These are phyloP conservation scores for Orthosia gothica DNA, from an alignment of 2,888 invertebrate species.

Conservation along the genomic window DNA sequence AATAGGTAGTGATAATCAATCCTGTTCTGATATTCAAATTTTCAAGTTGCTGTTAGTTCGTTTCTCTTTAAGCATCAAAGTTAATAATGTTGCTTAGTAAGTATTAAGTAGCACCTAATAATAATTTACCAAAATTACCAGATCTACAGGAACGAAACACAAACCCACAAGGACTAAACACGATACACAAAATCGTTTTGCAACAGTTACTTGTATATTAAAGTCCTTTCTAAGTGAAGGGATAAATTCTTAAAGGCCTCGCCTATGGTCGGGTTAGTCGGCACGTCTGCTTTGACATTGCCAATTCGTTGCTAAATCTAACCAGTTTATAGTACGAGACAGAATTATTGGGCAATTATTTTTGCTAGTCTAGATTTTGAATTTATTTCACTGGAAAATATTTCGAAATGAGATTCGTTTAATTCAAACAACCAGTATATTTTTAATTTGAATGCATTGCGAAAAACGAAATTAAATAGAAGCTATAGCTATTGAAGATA, in stretches of 20 bases:
- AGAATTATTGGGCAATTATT: slow-evolving; percentile 36
- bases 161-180: slow-evolving; percentile 30
- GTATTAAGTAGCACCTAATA: neutral
- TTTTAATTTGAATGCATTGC: neutral
- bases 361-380: neutral
- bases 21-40: neutral
- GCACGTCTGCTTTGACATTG: slow-evolving; percentile 77
- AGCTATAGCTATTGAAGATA: too few relatives aligned
- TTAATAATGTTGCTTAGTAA: neutral
- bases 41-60: neutral
- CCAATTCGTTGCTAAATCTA: slow-evolving; percentile 73
- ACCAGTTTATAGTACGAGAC: slow-evolving; percentile 70
- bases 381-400: neutral
- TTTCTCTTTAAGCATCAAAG: too few relatives aligned
- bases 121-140: neutral
- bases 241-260: slow-evolving; percentile 83
- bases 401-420: neutral
- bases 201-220: slow-evolving; percentile 53
- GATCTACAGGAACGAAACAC: neutral
- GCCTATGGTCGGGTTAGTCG: slow-evolving; percentile 80
- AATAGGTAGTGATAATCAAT: too few relatives aligned
- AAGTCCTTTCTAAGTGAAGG: slow-evolving; percentile 81
- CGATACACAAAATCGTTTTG: slow-evolving; percentile 52
- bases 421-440: neutral
- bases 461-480: too few relatives aligned